Conservation (phyloP, 2,113 vertebrate genomes). For the Oriolus oriolus region DNA sequence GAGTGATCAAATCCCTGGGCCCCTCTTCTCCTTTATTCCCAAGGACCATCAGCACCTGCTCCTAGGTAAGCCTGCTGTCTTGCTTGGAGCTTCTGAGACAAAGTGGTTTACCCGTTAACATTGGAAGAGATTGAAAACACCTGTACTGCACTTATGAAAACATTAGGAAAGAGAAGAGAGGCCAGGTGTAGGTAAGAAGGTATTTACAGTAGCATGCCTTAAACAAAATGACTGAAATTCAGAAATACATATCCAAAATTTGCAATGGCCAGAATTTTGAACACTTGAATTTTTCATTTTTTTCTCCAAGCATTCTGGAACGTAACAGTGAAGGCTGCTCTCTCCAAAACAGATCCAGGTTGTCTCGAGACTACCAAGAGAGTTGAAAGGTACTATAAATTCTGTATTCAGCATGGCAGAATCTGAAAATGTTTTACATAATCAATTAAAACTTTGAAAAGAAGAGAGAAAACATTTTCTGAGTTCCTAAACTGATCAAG, state of each 20-base stretch:
- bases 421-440: not conserved
- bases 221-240: not conserved
- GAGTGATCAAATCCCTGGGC: not conserved
- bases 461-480: not conserved
- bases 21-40: not conserved
- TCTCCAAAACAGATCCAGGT: not conserved
- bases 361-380: rapidly evolving
- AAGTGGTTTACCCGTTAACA: not conserved
- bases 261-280: not conserved
- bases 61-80: not conserved
- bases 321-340: not conserved
- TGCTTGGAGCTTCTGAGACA: not conserved
- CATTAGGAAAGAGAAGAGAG: not conserved
- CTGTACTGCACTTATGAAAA: not conserved
- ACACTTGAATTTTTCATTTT: too few relatives aligned
- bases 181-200: not conserved
- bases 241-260: not conserved
- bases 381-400: not conserved
- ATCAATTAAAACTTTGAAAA: not conserved
- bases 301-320: not conserved
- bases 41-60: not conserved
- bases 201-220: not conserved
- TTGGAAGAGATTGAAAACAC: not conserved
- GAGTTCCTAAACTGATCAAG: not conserved
- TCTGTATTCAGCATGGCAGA: not conserved